phyloP scores from a whole-genome alignment of 2,113 vertebrate species.

The Tragelaphus strepsiceros region DNA sequence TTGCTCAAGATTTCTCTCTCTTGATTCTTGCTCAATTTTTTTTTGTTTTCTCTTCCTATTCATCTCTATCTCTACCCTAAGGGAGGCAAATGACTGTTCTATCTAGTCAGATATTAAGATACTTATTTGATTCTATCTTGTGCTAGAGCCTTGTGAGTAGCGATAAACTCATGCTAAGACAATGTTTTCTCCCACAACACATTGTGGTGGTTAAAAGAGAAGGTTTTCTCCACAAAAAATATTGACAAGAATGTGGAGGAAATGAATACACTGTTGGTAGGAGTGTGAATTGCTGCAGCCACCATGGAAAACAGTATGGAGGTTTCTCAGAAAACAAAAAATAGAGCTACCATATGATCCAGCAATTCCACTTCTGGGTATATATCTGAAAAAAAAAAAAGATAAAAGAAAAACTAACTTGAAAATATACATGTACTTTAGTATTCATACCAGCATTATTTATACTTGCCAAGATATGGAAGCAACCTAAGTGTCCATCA shows the following conservation, averaged over 20 bases:
- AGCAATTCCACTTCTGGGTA: neutral
- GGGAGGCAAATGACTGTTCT: neutral
- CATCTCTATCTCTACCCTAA: neutral
- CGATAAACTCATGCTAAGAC: neutral
- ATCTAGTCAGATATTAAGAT: neutral
- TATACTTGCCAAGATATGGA: neutral
- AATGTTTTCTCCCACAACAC: neutral
- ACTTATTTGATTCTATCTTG: neutral
- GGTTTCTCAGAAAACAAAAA: neutral
- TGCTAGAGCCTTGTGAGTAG: neutral
- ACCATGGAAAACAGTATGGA: neutral
- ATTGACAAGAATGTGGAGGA: neutral
- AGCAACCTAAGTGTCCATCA: neutral
- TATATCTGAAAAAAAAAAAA: neutral
- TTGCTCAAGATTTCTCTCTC: neutral
- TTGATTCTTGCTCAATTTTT: neutral
- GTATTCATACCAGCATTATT: neutral
- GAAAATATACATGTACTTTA: neutral
- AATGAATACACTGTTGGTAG: neutral
- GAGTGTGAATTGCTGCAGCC: neutral
- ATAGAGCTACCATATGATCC: neutral
- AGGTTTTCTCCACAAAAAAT: neutral
- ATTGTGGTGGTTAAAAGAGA: neutral
- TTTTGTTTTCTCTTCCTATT: neutral
- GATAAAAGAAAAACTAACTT: neutral